phyloP scores from a whole-genome alignment of 2,888 invertebrate species.

The Papilio elwesi region DNA sequence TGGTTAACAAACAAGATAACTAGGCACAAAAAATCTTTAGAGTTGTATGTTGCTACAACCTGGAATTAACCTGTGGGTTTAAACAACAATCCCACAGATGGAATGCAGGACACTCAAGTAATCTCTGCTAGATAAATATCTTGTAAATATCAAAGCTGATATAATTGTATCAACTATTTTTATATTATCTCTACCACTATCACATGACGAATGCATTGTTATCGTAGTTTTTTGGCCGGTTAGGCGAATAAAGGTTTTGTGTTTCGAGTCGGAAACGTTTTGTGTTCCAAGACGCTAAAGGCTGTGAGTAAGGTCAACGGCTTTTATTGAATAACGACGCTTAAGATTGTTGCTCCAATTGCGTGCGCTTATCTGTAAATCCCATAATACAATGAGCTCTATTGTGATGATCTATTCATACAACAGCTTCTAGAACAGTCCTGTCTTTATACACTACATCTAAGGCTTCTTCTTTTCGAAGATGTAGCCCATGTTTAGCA shows the following conservation, averaged over 20 bases:
- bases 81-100: background rate
- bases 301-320: slow-evolving; percentile 49
- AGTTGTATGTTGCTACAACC: background rate
- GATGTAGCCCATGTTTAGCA: too few relatives aligned
- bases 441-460: background rate
- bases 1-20: too few relatives aligned
- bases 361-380: background rate
- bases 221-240: slow-evolving; percentile 41
- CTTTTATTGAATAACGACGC: slow-evolving; percentile 38
- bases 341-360: slow-evolving; percentile 9
- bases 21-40: too few relatives aligned
- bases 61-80: background rate
- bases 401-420: background rate
- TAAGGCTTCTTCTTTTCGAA: too few relatives aligned
- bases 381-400: slow-evolving; percentile 7
- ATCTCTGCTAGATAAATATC: background rate
- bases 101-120: background rate
- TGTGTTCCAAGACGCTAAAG: slow-evolving; percentile 61
- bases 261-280: slow-evolving; percentile 65
- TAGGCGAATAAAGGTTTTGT: slow-evolving; percentile 58
- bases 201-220: slow-evolving; percentile 22
- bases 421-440: background rate
- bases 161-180: slow-evolving; percentile 23
- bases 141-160: slow-evolving; percentile 39
- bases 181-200: slow-evolving; percentile 23